These are phyloP conservation scores for Phalacrocorax carbo DNA, from an alignment of 2,113 vertebrate species.

Conservation along the genomic window DNA sequence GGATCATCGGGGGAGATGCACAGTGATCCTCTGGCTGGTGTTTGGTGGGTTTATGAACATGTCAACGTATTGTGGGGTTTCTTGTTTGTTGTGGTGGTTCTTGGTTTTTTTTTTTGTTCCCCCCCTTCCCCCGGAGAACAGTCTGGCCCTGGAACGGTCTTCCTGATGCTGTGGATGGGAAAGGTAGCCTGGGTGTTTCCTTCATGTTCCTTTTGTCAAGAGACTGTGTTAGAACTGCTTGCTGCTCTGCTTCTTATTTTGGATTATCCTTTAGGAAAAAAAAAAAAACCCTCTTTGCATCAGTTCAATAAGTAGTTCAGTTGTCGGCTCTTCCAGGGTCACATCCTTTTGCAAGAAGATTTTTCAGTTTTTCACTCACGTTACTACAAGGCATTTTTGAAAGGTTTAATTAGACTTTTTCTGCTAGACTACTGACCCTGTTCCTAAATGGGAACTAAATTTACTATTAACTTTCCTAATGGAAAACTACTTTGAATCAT, in stretches of 20 bases:
- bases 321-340: not conserved
- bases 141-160: not conserved
- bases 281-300: not conserved
- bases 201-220: not conserved
- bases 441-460: not conserved
- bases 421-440: not conserved
- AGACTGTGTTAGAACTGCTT: not conserved
- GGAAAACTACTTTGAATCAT: not conserved
- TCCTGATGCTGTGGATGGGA: not conserved
- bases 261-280: not conserved
- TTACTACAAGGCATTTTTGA: not conserved
- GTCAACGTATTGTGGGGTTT: not conserved
- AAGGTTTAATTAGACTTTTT: constrained; percentile 2
- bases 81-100: too few species aligned
- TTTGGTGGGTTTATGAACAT: not conserved
- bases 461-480: constrained; percentile 15
- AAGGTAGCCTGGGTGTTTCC: not conserved
- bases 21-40: not conserved
- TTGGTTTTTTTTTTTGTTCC: not conserved
- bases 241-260: not conserved
- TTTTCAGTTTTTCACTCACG: not conserved
- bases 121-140: not conserved
- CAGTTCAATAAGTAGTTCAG: not conserved
- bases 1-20: not conserved
- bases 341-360: not conserved